phyloP scores from a whole-genome alignment of 2,888 invertebrate species.

The Ophonus ardosiacus region DNA sequence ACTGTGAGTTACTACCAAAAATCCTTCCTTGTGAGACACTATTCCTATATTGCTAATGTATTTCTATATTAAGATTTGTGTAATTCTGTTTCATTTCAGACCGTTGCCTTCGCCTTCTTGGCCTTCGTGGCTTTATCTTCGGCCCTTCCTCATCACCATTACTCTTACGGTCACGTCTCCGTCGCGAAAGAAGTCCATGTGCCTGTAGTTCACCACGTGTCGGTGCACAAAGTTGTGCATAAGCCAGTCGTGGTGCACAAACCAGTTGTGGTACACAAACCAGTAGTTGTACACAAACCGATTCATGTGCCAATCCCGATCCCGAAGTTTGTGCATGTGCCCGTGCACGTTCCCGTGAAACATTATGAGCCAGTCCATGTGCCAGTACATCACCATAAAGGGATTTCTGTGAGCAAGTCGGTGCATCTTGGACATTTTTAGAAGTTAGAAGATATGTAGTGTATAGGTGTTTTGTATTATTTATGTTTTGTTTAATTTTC shows the following conservation, averaged over 20 bases:
- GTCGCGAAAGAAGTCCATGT: background rate
- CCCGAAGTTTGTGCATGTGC: background rate
- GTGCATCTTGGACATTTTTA: background rate
- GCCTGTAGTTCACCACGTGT: background rate
- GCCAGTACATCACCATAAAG: background rate
- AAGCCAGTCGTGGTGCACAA: background rate
- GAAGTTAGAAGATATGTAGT: background rate
- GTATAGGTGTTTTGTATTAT: background rate
- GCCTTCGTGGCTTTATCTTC: background rate
- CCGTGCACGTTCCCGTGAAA: background rate
- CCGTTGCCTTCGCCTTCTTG: background rate
- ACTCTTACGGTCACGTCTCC: background rate
- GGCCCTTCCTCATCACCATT: background rate
- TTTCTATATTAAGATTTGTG: no score
- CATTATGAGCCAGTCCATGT: background rate
- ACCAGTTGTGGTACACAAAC: background rate
- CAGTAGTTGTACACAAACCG: background rate
- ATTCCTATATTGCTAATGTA: no score
- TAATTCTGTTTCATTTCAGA: background rate
- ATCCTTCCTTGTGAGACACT: no score
- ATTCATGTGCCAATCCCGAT: background rate
- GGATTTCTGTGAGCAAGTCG: background rate
- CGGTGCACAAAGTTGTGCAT: background rate
- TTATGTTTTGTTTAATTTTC: constrained; percentile 1
- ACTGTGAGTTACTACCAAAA: no score